Conservation (phyloP, 30 jellyfish, hydroid and myxozoan genomes). For the Aurelia coerulea region DNA sequence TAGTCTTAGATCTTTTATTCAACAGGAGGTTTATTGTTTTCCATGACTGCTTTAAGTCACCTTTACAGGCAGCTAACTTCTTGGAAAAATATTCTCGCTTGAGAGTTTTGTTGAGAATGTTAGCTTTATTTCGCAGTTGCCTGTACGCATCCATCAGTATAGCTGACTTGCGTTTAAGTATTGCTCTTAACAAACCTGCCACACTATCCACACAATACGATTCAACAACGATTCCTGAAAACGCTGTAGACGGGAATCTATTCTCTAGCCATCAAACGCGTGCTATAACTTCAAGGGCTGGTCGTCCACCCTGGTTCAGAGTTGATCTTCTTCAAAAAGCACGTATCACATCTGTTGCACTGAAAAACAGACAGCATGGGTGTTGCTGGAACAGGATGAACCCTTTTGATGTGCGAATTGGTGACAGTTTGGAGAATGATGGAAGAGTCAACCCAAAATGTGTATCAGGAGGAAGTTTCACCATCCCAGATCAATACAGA, state of each 20-base stretch:
- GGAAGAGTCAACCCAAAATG: conserved; percentile 12
- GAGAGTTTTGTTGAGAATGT: too few relatives aligned
- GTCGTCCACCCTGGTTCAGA: too few relatives aligned
- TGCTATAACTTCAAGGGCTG: neutral
- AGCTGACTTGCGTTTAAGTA: too few relatives aligned
- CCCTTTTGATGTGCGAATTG: conserved; percentile 43
- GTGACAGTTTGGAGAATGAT: neutral
- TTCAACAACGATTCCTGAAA: neutral
- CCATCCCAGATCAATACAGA: neutral
- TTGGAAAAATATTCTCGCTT: too few relatives aligned
- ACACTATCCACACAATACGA: neutral
- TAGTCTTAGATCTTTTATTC: too few relatives aligned
- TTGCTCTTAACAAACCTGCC: neutral
- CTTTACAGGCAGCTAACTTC: too few relatives aligned
- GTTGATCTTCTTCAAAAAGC: neutral
- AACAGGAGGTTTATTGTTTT: too few relatives aligned
- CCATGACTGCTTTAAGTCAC: too few relatives aligned
- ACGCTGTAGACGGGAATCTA: too few relatives aligned
- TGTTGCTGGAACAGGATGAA: conserved; percentile 8
- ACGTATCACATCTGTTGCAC: conserved; percentile 1
- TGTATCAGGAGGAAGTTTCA: neutral
- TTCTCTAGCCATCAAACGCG: neutral
- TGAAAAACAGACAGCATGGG: conserved; percentile 4
- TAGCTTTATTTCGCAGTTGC: too few relatives aligned
- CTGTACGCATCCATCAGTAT: too few relatives aligned